These are phyloP conservation scores for Mionectes olivaceus DNA, from an alignment of 2,797 vertebrate genomes.

Conservation along the genomic window DNA sequence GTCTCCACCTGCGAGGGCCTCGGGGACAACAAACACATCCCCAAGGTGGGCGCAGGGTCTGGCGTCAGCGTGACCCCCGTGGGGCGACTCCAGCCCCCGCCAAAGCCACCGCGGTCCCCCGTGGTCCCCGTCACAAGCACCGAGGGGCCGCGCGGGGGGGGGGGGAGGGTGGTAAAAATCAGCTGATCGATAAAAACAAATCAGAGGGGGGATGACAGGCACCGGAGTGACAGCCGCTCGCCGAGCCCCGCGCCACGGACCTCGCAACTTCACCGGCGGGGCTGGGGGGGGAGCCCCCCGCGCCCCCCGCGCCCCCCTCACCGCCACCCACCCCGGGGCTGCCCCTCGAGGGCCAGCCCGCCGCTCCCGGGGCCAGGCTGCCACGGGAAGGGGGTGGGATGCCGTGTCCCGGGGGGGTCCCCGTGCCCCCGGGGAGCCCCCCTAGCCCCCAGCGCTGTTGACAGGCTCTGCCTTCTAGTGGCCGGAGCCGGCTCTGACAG, in stretches of 20 bases:
- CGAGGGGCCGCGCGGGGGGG: background rate
- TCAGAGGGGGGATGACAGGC: conserved; percentile 30
- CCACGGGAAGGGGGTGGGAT: background rate
- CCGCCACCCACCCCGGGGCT: background rate
- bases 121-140: background rate
- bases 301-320: background rate
- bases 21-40: background rate
- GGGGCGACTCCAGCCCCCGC: background rate
- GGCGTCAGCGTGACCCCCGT: background rate
- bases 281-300: background rate
- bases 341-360: background rate
- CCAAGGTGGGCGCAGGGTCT: background rate
- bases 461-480: conserved; percentile 42
- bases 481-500: conserved; percentile 21
- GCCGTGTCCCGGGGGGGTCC: conserved; percentile 33
- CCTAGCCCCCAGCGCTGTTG: background rate
- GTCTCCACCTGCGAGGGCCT: conserved; percentile 10
- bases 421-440: background rate
- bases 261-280: conserved; percentile 9
- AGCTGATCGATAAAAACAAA: conserved; percentile 62
- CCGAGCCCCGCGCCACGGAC: background rate
- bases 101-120: background rate
- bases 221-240: conserved; percentile 7
- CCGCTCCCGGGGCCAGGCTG: background rate
- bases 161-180: background rate